Evolutionary conservation across 2,888 invertebrate genomes (phyloP), one percentile per base, ranked within the genome.

Genomic region (Cantharis lateralis): DNA sequence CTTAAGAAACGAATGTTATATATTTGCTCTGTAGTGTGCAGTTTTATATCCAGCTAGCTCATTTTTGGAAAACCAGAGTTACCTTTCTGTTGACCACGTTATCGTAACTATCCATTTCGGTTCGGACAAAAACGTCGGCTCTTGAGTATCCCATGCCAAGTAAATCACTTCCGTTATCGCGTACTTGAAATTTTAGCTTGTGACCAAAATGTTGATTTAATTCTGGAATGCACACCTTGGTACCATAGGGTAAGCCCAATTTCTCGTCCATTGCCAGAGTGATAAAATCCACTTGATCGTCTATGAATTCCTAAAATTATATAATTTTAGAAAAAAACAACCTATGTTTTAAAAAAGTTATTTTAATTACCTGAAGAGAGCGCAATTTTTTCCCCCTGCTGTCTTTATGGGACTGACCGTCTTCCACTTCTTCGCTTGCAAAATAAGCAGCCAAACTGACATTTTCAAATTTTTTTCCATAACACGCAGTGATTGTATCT

Each of bases 21-120:
- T n/a, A n/a, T n/a, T n/a, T n/a, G n/a, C n/a, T n/a, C n/a, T n/a
- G n/a, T n/a, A n/a, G n/a, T n/a, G n/a, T n/a, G n/a, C n/a, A 16
- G 16, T 62, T 62, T 62, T 4, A 62, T 10, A 15, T 16, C 15
- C 2, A 4, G 16, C 10, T 4, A 18, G 3, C 16, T 63, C 13
- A 18, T 63, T 63, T 63, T 79, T 82, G 82, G 82, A 88, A 87
- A 66, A 88, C 84, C 62, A 89, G 81, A n/a, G 89, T 90, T 13
- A 89, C 88, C 62, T 84, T 71, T 80, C 87, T 84, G 79, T 91
- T 91, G 5, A 90, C 89, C n/a, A 84, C 85, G 15, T 82, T 83
- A 81, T 90, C 90, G 74, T 90, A 90, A 81, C 89, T 90, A 79
- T 90, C 90, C 28, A 88, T 88, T 82, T 90, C 90, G 1, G 88